Evolutionary conservation across 2,888 invertebrate genomes (phyloP), one percentile per base, ranked within the genome.

Genomic region (Agrypnus murinus): DNA sequence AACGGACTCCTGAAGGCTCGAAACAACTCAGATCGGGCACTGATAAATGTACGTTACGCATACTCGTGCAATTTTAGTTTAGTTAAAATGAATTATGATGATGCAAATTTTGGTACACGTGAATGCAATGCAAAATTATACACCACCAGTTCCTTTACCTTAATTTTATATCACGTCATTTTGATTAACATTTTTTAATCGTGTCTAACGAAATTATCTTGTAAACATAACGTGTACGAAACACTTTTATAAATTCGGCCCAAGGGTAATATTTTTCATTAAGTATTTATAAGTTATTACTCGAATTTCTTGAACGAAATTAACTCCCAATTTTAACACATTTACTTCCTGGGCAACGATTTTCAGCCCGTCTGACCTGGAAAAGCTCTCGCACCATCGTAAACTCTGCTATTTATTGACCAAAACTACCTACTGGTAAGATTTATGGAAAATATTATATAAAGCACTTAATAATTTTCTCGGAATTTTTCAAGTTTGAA

Each of bases 31-130:
- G 60, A 64, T 64, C 68, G 65, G 59, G 53, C 48, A 45, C 67
- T 72, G 73, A 75, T 75, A 72, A 71, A 75, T 75, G 72, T 69
- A 62, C 45, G 68, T 43, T 74, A 76, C 76, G 74, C 73, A 76
- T 69, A 75, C 66, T 72, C 73, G 50, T 72, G 74, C 73, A 78
- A 78, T 77, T 77, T 77, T 68, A 58, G 65, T 71, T 74, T 77
- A 74, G 77, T 74, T 67, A 75, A 75, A 75, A 77, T 79, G 78
- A 79, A 78, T 78, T 79, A 79, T 79, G 79, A 79, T 77, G 78
- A 77, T 79, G 79, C 79, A 78, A 78, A 79, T 78, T 79, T 79
- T 68, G 71, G 73, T 74, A 72, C 74, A 77, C 71, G 77, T 74
- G 69, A 63, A 64, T 64, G 55, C 38, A 66, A 66, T 59, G 36